Base-by-base conservation (phyloP, 2,888 invertebrate genomes). In the Melolontha melolontha region DNA sequence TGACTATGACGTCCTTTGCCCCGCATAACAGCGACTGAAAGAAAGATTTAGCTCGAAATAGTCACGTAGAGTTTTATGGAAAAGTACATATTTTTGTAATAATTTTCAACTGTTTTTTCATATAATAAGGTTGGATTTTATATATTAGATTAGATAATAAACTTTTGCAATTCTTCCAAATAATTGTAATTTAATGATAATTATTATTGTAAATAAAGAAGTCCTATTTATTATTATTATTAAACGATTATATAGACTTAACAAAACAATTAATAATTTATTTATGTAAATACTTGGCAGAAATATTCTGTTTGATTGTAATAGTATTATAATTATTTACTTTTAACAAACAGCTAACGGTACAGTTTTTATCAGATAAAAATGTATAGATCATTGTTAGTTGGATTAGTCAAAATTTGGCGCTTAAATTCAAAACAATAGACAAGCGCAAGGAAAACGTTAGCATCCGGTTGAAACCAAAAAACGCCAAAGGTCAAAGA, bases 401-500 rank as follows among this genome's bases (percentile, higher is more conserved):
- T 22, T 22, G 22, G 22, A 22, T 22, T 22, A 52, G 40, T 64
- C 14, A 34, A 64, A 64, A 16, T 50, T 68, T 69, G 62, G 29
- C 69, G 69, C 66, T 51, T 27, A 69, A 65, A 66, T 69, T 69
- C 63, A 62, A 69, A 69, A 69, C 62, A 63, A 63, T 49, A 67
- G 59, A 67, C 54, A 50, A 54, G 62, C 55, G 64, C 55, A 42
- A 47, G 51, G 41, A 69, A 69, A 66, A 69, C 57, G 47, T 66
- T 66, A 22, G 69, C 52, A 69, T 69, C 69, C 69, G 69, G 69
- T 69, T 54, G 64, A 62, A 69, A 66, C 69, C 65, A 65, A 69
- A 69, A 69, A 69, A 69, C 69, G 67, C 66, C 69, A 69, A 69
- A 69, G 69, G 69, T 69, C 69, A 69, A 69, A 69, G 67, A 69